Conservation (phyloP, 1,140 invertebrate genomes). For the Trachelipus rathkii region DNA sequence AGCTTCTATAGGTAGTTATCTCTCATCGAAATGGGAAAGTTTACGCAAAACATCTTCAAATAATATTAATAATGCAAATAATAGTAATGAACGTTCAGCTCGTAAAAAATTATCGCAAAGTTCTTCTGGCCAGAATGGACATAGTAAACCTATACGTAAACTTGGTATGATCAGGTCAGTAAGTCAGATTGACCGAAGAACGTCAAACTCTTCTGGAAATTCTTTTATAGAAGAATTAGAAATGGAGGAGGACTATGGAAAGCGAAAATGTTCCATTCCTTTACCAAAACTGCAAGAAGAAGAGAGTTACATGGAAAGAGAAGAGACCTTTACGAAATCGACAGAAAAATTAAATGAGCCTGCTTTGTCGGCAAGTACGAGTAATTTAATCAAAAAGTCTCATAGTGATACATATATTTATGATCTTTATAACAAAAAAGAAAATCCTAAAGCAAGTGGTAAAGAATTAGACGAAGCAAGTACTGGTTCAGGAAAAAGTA, state of each 20-base stretch:
- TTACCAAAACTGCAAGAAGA: not conserved
- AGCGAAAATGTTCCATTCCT: not conserved
- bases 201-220: not conserved
- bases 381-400: no score
- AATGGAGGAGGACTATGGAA: not conserved
- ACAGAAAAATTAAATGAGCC: not conserved
- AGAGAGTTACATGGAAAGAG: not conserved
- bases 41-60: not conserved
- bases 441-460: no score
- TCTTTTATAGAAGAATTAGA: not conserved
- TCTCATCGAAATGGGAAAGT: not conserved
- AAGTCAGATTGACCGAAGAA: not conserved
- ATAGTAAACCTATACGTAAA: not conserved
- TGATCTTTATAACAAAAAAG: no score
- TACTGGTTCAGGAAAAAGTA: not conserved
- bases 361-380: no score
- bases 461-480: not conserved
- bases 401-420: no score
- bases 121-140: not conserved
- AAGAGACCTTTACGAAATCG: not conserved
- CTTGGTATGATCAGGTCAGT: conserved; percentile 1
- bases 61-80: not conserved
- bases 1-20: not conserved
- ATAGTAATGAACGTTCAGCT: not conserved
- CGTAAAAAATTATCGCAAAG: not conserved